Conservation (phyloP, 2,113 vertebrate genomes). For the Pyrgilauda ruficollis region DNA sequence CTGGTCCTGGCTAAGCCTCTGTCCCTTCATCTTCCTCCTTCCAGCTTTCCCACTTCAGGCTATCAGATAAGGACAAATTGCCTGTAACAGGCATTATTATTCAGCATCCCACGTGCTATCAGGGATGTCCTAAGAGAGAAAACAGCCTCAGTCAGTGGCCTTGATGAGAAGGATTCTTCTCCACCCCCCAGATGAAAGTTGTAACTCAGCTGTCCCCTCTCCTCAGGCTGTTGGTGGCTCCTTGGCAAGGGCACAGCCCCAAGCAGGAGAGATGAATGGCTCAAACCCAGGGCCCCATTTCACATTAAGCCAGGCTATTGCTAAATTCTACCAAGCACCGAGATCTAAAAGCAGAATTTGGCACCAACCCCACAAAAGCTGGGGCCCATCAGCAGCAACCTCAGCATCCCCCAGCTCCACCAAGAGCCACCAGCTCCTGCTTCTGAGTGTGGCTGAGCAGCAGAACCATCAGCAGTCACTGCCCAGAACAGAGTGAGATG, state of each 20-base stretch:
- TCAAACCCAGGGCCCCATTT: background rate
- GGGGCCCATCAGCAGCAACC: background rate
- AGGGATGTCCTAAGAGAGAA: background rate
- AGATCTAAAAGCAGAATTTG: background rate
- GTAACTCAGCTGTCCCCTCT: background rate
- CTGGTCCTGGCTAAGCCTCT: background rate
- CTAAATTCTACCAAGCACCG: background rate
- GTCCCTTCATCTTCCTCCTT: background rate
- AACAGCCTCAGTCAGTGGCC: background rate
- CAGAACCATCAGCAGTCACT: background rate
- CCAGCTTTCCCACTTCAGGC: background rate
- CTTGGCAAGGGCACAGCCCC: background rate
- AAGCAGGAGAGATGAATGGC: background rate
- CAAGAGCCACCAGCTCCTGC: fast-evolving
- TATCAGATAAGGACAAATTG: conserved; percentile 39
- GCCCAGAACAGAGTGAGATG: background rate
- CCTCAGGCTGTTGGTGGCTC: background rate
- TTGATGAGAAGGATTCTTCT: background rate
- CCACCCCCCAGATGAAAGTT: background rate
- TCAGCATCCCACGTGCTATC: background rate
- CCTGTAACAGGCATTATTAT: background rate
- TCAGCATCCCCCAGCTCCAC: background rate
- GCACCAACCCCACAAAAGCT: background rate
- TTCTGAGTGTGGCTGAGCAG: fast-evolving
- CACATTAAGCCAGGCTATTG: background rate